phyloP scores from a whole-genome alignment of 2,888 invertebrate genomes.

The Crossocerus cetratus region DNA sequence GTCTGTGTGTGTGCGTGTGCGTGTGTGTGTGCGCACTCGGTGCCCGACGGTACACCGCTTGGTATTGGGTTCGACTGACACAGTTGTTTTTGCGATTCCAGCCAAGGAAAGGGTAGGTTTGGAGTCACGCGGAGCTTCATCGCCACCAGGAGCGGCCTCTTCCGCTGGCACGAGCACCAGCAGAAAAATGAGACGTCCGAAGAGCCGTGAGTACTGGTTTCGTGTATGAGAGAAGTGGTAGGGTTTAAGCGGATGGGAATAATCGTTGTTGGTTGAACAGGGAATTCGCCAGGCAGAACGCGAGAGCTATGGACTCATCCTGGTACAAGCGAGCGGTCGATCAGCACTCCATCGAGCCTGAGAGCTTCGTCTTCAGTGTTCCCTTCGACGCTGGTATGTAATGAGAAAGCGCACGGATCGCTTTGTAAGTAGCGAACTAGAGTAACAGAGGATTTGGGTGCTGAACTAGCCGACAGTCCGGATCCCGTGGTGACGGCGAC shows the following conservation, averaged over 20 bases:
- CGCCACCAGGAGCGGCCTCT: conserved; percentile 92
- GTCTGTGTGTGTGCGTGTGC: too few relatives aligned
- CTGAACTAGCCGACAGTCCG: conserved; percentile 75
- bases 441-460: too few relatives aligned
- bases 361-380: conserved; percentile 94
- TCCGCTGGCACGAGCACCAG: conserved; percentile 90
- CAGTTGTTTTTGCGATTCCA: conserved; percentile 78
- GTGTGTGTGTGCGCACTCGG: too few relatives aligned
- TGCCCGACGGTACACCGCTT: too few relatives aligned
- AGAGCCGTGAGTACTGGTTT: conserved; percentile 82
- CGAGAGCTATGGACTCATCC: conserved; percentile 90
- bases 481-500: conserved; percentile 90
- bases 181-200: conserved; percentile 79
- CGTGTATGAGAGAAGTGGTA: neutral
- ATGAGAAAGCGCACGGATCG: neutral
- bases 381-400: conserved; percentile 84
- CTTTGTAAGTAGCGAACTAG: neutral
- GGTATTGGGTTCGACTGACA: neutral
- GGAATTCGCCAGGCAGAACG: conserved; percentile 88
- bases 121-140: conserved; percentile 91
- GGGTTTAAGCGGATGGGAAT: neutral
- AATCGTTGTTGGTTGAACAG: conserved; percentile 76
- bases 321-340: conserved; percentile 96
- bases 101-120: conserved; percentile 93
- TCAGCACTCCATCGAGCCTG: conserved; percentile 90